Evolutionary conservation across 1,140 invertebrate genomes (phyloP), one percentile per base, ranked within the genome.

Genomic region (Scaptomyza graminum): DNA sequence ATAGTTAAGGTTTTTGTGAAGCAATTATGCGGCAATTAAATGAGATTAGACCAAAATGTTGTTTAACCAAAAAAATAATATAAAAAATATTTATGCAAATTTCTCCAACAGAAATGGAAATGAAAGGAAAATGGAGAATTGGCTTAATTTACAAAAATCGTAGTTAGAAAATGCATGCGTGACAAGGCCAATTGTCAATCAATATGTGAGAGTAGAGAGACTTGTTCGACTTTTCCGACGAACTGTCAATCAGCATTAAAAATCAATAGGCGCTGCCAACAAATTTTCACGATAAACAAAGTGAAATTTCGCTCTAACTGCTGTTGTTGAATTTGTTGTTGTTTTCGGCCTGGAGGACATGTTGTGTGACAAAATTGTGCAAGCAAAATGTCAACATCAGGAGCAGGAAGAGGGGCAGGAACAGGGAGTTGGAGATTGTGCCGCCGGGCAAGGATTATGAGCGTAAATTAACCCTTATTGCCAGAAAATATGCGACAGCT

Each of bases 401-500:
- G 5, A 52, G 49, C 43, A 3, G 18, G 18, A 1, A 22, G 1
- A 9, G 25, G 41, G 15, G 11, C 11, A 7, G 11, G 12, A 41
- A 1, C 18, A 37, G 44, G 12, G 12, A 15, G 28, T 15, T n/a
- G 31, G 52, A 47, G 46, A 65, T 41, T 34, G 41, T 59, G 39
- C 57, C 72, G 41, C n/a, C 44, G 49, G 64, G 72, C 76, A 69
- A 76, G 83, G 83, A 88, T 87, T 88, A 87, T 87, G 83, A 87
- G 83, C 79, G 83, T 87, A 87, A 87, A 87, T 87, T 87, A 87
- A 87, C 83, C 83, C 83, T 87, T 87, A 87, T 88, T 88, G 83
- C 83, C 77, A 79, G 55, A 87, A 83, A 88, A 88, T 79, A 88
- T 79, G 83, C 83, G 83, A 87, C 83, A 87, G 83, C 69, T 87